These are phyloP conservation scores for Oreamnos americanus DNA, from an alignment of 2,113 vertebrate species.

Conservation along the genomic window DNA sequence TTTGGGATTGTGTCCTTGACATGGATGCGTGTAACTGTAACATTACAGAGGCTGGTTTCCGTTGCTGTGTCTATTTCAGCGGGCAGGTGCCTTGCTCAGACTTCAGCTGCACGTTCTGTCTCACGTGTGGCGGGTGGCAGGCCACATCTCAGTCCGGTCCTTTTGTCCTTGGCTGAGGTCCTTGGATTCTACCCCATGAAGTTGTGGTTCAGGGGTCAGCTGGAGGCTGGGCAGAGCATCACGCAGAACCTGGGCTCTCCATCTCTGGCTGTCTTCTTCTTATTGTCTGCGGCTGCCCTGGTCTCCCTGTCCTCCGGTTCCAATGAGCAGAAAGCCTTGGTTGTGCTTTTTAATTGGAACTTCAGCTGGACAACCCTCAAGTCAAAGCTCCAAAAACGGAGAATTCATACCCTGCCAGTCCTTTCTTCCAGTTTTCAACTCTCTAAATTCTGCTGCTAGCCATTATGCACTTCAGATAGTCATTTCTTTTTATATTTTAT, in stretches of 20 bases:
- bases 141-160: not conserved
- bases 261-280: not conserved
- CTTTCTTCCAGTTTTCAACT: not conserved
- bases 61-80: not conserved
- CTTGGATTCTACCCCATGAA: not conserved
- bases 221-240: not conserved
- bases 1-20: not conserved
- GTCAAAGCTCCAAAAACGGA: not conserved
- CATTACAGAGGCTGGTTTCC: not conserved
- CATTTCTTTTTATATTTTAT: not conserved
- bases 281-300: not conserved
- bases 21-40: not conserved
- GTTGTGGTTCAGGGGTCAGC: not conserved
- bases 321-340: not conserved
- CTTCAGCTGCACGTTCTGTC: not conserved
- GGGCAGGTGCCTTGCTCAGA: not conserved
- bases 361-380: not conserved
- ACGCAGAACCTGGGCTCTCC: not conserved
- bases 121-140: not conserved
- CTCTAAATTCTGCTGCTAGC: not conserved
- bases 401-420: not conserved
- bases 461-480: not conserved
- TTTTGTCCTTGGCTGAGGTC: not conserved
- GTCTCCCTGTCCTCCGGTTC: not conserved
- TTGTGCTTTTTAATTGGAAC: not conserved